Base-by-base conservation (phyloP, 2,113 vertebrate species). In the Zosterops hypoxanthus region DNA sequence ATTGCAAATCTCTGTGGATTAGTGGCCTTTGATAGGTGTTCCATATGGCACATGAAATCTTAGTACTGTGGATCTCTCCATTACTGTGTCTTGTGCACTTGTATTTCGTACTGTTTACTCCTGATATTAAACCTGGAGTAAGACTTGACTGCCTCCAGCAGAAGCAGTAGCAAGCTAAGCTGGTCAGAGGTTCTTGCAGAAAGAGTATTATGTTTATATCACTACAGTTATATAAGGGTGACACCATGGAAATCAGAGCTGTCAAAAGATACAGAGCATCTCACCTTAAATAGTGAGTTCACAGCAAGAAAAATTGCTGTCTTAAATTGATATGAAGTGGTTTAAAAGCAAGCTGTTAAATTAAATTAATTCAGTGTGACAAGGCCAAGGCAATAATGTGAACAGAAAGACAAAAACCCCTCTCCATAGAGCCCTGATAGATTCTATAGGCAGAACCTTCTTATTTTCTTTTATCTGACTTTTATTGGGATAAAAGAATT, bases 1-100 rank as follows among this genome's bases (percentile, higher is more conserved):
- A 63, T 56, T 70, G 71, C 76, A 92, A 65, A 93, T 93, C 76
- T 88, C 63, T 42, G 33, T 89, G 86, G 86, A 93, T 92, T 95
- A 90, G 33, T 6, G 3, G 76, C 50, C n/a, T 94, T 88, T 71
- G 88, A 77, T 81, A 86, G 68, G 34, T 7, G 13, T 85, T 91
- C 90, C 92, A 80, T 93, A 80, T 83, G 82, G 71, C 90, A 93
- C 60, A 36, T 34, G 64, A 94, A 90, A 82, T 68, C 66, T 72
- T 49, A 72, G 50, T 39, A 26, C 60, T 53, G 69, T 53, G 36
- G 61, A 57, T 79, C 46, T 75, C 64, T 75, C 66, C 44, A 26
- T 53, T 69, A 8, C 41, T 56, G 22, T 34, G 46, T 11, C 14
- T 53, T 36, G 22, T 66, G 29, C 57, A 61, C 8, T 70, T 72